These are phyloP conservation scores for Macrobrachium nipponense DNA, from an alignment of 1,140 invertebrate species.

Conservation along the genomic window DNA sequence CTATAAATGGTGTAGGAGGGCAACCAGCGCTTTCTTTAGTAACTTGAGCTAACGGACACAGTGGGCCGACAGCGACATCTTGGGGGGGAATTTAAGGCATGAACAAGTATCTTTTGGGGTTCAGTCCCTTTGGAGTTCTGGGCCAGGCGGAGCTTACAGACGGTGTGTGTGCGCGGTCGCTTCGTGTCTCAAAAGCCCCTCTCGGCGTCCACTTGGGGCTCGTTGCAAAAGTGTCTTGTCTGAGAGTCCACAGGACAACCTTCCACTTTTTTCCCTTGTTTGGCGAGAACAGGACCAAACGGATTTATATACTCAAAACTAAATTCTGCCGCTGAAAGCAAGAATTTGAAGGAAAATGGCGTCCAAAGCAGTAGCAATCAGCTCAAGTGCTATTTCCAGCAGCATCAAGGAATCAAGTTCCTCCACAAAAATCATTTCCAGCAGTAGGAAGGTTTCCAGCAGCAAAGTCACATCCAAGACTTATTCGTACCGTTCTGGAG, in stretches of 20 bases:
- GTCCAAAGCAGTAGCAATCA: conserved; percentile 31
- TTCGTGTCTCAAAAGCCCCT: conserved; percentile 35
- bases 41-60: conserved; percentile 47
- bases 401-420: conserved; percentile 20
- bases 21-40: conserved; percentile 35
- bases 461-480: conserved; percentile 37
- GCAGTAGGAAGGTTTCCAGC: not conserved
- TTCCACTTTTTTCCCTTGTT: not conserved
- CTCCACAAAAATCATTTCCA: conserved; percentile 11
- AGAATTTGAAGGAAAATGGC: conserved; percentile 8
- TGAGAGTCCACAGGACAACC: not conserved
- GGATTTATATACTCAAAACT: no score
- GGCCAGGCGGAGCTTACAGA: conserved; percentile 40
- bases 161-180: conserved; percentile 40
- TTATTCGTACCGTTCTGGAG: conserved; percentile 42
- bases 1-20: conserved; percentile 50
- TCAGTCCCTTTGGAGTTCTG: conserved; percentile 44
- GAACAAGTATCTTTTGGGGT: conserved; percentile 44
- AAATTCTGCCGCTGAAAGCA: not conserved
- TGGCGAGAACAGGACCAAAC: no score
- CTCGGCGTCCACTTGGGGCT: conserved; percentile 12
- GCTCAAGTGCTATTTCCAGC: not conserved
- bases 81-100: conserved; percentile 42
- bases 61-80: conserved; percentile 38
- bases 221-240: conserved; percentile 21